Conservation (phyloP, 2,797 vertebrate species). For the Setipinna tenuifilis region DNA sequence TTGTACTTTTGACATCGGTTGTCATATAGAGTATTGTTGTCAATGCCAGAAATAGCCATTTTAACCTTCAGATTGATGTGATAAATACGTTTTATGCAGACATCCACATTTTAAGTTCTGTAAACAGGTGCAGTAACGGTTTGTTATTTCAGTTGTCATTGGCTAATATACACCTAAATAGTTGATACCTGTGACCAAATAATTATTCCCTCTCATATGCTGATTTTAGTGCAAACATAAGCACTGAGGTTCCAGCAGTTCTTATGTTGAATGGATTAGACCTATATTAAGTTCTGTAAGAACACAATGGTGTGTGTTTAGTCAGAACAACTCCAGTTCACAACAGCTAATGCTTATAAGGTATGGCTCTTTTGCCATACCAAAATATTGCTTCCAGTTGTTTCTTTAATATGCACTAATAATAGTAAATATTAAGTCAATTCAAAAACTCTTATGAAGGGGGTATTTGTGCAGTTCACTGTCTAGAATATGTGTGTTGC, state of each 20-base stretch:
- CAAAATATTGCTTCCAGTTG: neutral
- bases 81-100: no score
- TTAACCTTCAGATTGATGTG: no score
- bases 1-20: neutral
- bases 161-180: neutral
- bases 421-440: neutral
- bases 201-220: neutral
- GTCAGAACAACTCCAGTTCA: neutral
- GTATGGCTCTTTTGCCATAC: neutral
- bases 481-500: no score
- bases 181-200: neutral
- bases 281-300: neutral
- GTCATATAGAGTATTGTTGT: no score
- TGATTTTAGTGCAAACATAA: neutral
- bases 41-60: no score
- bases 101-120: no score
- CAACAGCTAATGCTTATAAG: neutral
- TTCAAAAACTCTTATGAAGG: neutral
- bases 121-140: no score
- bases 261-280: neutral
- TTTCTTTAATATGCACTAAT: neutral
- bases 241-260: neutral
- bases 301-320: neutral
- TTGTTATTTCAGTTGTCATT: no score
- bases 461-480: neutral